phyloP scores from a whole-genome alignment of 2,113 vertebrate species.

The Galeopterus variegatus region DNA sequence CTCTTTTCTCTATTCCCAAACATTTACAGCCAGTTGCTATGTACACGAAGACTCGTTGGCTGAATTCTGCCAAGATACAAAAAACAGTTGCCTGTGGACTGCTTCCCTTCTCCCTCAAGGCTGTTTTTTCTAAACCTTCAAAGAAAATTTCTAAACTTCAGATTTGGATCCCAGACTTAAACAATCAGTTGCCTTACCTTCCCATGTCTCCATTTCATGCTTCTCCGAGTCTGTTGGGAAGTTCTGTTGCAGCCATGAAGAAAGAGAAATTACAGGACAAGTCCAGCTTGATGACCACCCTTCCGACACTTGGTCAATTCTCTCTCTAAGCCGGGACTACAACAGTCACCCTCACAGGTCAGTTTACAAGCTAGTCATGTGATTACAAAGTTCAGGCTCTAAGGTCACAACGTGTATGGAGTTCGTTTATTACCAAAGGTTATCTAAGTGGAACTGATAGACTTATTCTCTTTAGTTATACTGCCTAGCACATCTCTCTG shows the following conservation, averaged over 20 bases:
- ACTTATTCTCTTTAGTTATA: slow-evolving; percentile 90
- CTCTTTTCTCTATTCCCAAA: slow-evolving; percentile 58
- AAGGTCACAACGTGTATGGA: slow-evolving; percentile 94
- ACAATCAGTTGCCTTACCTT: slow-evolving; percentile 90
- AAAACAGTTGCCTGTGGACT: slow-evolving; percentile 23
- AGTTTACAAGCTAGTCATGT: slow-evolving; percentile 96
- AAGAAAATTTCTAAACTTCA: slow-evolving; percentile 63
- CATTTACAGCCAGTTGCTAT: slow-evolving; percentile 50
- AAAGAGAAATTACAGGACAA: slow-evolving; percentile 88
- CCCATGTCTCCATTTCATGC: slow-evolving; percentile 98
- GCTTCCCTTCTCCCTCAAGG: slow-evolving; percentile 69
- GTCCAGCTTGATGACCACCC: slow-evolving; percentile 85
- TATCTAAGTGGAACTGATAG: slow-evolving; percentile 97
- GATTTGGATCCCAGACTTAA: background rate
- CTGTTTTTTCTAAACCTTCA: slow-evolving; percentile 71
- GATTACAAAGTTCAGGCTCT: slow-evolving; percentile 96
- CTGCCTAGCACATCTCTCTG: slow-evolving; percentile 84
- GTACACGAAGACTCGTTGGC: slow-evolving; percentile 66
- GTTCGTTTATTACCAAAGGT: slow-evolving; percentile 95
- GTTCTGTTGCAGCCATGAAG: slow-evolving; percentile 92
- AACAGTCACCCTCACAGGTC: slow-evolving; percentile 92
- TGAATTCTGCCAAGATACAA: slow-evolving; percentile 66
- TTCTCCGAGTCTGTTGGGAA: slow-evolving; percentile 89
- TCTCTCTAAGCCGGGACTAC: slow-evolving; percentile 87
- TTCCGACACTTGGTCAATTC: slow-evolving; percentile 91